These are phyloP conservation scores for Rhizomys pruinosus DNA, from an alignment of 2,113 vertebrate genomes.

Conservation along the genomic window DNA sequence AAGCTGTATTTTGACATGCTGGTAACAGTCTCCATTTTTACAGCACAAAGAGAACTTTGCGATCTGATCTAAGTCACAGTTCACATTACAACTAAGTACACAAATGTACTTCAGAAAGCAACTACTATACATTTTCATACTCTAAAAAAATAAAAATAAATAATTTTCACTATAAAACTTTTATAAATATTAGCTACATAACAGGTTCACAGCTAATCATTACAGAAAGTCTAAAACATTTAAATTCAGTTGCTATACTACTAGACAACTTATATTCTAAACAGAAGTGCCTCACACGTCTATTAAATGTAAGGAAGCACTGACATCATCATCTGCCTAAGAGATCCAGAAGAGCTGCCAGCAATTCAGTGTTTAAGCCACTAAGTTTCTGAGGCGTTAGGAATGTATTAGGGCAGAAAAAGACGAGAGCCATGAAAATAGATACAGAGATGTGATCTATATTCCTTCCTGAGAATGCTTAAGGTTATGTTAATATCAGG, in stretches of 20 bases:
- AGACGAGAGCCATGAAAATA: neutral
- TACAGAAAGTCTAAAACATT: conserved; percentile 54
- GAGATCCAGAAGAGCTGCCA: neutral
- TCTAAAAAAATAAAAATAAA: conserved; percentile 85
- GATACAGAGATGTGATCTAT: neutral
- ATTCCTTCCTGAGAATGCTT: conserved; percentile 73
- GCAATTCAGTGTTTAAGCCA: neutral
- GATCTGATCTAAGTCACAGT: conserved; percentile 57
- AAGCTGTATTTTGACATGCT: conserved; percentile 74
- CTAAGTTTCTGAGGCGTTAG: neutral
- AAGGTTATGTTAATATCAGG: conserved; percentile 35
- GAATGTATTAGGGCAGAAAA: conserved; percentile 32
- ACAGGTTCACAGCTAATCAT: conserved; percentile 44
- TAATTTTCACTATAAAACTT: conserved; percentile 70
- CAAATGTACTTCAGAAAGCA: conserved; percentile 70
- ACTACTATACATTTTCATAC: conserved; percentile 70
- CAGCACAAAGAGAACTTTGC: conserved; percentile 30
- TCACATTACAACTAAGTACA: conserved; percentile 69
- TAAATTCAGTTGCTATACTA: neutral
- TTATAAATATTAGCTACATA: conserved; percentile 68
- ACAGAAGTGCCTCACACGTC: neutral
- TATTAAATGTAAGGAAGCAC: neutral
- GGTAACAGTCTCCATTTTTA: conserved; percentile 70
- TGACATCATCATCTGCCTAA: neutral
- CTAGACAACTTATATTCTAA: neutral